Evolutionary conservation across 1,140 invertebrate species (phyloP).

Genomic region (Ganaspis sp.): DNA sequence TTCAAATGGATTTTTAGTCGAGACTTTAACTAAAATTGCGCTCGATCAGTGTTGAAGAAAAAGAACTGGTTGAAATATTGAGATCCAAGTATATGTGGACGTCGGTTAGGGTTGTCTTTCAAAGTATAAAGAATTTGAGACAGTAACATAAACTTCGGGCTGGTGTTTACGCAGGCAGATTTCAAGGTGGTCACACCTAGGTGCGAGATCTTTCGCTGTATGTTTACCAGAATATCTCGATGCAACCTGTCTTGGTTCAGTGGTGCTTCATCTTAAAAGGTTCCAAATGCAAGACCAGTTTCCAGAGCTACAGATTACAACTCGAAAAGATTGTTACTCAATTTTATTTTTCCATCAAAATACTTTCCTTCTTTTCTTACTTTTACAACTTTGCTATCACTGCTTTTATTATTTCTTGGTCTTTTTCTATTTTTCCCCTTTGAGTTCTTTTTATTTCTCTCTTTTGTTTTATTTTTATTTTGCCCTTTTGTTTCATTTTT

Average conservation of each 20-base stretch:
- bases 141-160: slow-evolving; percentile 69
- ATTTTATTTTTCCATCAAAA: too few species aligned
- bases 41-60: background rate
- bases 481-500: too few species aligned
- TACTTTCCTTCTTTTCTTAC: too few species aligned
- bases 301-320: background rate
- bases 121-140: slow-evolving; percentile 69
- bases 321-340: too few species aligned
- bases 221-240: slow-evolving; percentile 68
- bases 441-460: too few species aligned
- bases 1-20: too few species aligned
- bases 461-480: too few species aligned
- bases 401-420: too few species aligned
- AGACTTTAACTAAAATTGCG: too few species aligned
- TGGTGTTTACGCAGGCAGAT: slow-evolving; percentile 69
- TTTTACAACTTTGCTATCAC: too few species aligned
- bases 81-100: background rate
- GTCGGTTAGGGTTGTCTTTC: slow-evolving; percentile 44
- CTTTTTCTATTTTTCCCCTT: too few species aligned
- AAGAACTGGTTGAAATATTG: background rate
- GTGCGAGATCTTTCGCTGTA: slow-evolving; percentile 72
- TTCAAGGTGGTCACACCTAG: slow-evolving; percentile 74
- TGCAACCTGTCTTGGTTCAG: slow-evolving; percentile 70
- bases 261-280: slow-evolving; percentile 41
- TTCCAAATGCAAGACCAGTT: background rate